Conservation (phyloP, 2,888 invertebrate genomes). For the Leptopterna dolabrata region DNA sequence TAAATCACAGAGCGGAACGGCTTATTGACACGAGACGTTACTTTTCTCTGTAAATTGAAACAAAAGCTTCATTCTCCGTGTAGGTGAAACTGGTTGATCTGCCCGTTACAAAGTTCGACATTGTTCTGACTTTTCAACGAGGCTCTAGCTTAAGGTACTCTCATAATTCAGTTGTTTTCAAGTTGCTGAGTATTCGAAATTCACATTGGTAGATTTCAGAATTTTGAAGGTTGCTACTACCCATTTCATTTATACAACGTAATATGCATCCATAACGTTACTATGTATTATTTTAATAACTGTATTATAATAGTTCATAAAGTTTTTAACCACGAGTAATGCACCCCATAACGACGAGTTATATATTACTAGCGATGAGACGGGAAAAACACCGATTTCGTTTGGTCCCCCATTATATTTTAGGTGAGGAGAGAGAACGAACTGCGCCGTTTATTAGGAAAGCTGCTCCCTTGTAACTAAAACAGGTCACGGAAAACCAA, state of each 20-base stretch:
- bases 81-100: neutral
- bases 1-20: neutral
- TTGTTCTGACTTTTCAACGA: neutral
- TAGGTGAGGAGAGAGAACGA: neutral
- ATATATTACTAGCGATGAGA: too few relatives aligned
- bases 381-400: neutral
- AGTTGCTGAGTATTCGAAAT: too few relatives aligned
- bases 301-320: too few relatives aligned
- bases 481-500: conserved; percentile 7
- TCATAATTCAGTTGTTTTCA: too few relatives aligned
- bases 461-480: neutral
- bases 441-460: neutral
- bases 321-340: too few relatives aligned
- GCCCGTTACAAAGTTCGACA: neutral
- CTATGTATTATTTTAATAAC: too few relatives aligned
- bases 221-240: too few relatives aligned
- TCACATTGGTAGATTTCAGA: too few relatives aligned
- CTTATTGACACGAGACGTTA: neutral
- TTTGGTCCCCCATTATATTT: neutral
- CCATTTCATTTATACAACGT: too few relatives aligned
- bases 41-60: neutral
- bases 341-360: too few relatives aligned
- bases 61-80: neutral
- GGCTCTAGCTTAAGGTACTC: too few relatives aligned
- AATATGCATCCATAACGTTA: too few relatives aligned